Evolutionary conservation across 2,888 invertebrate species (phyloP), one percentile per base, ranked within the genome.

Genomic region (Tetragonisca angustula): DNA sequence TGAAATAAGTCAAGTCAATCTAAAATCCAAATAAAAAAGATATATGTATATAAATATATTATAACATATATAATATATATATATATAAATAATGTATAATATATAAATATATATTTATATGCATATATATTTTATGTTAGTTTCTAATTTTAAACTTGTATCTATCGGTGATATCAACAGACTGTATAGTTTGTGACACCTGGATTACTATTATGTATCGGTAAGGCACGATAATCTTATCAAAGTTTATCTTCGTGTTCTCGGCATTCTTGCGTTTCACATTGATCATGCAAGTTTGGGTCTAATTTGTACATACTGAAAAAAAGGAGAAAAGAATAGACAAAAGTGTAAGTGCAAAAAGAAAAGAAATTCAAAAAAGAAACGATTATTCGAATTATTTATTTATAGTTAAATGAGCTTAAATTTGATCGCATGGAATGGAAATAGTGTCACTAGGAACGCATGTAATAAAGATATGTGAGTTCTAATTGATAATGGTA

Each of bases 171-270:
- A 24, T 11, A 65, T 43, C 24, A 62, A 71, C 36, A 67, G 17
- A 24, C 68, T 78, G 59, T 67, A 74, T 50, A 61, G 56, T 67
- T 67, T 67, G 64, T 59, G 59, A 43, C 67, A 81, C 79, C 84
- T 84, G 76, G 76, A 81, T 80, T 82, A 76, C 56, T 68, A 68
- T 73, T 67, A 59, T 24, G 32, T 49, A 49, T 56, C 75, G 50
- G 81, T 76, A 88, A 78, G 59, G 83, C 56, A 61, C 62, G 74
- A 80, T 91, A 91, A 93, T 93, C 93, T 93, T 93, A 93, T 93
- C 93, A 87, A 71, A 76, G 79, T 89, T 88, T 93, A 92, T 93
- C 93, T 90, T 76, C 11, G 50, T 65, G 71, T 70, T 27, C 67
- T 67, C 62, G 65, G 67, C 79, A 71, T 77, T 83, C 59, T 36